Percentiles rank a stretch among this genome's conserved stretches.
Conservation (phyloP, 2,888 invertebrate species). For the Ophioninae sp. region DNA sequence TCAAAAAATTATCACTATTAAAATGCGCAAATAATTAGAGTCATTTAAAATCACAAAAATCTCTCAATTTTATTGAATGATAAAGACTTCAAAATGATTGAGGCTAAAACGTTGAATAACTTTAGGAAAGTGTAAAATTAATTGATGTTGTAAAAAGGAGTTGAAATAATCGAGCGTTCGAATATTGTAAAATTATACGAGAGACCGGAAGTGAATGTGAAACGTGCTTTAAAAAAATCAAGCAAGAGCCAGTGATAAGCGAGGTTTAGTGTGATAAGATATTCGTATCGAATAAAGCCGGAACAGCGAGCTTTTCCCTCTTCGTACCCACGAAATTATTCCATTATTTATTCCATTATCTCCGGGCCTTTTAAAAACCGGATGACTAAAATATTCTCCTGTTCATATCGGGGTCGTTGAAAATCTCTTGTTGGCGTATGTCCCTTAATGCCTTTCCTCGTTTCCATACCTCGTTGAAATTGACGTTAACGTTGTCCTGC, state of each 20-base stretch:
- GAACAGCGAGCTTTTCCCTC: constrained; percentile 14
- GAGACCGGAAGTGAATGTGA: not conserved
- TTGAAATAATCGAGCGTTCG: not conserved
- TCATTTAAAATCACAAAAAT: too few species aligned
- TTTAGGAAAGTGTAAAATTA: too few species aligned
- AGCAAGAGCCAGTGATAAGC: not conserved
- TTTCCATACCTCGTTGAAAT: constrained; percentile 36
- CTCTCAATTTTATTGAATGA: too few species aligned
- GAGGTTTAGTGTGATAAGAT: constrained; percentile 16
- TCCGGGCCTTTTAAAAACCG: constrained; percentile 16
- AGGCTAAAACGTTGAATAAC: too few species aligned
- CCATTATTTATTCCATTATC: constrained; percentile 44
- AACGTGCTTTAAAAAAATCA: not conserved
- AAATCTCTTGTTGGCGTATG: constrained; percentile 6
- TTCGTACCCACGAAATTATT: constrained; percentile 33
- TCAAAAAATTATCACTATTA: too few species aligned
- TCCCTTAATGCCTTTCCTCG: constrained; percentile 28
- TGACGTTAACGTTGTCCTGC: constrained; percentile 22
- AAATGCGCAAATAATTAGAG: too few species aligned
- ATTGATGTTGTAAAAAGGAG: not conserved
- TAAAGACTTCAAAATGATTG: too few species aligned
- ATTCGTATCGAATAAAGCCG: not conserved
- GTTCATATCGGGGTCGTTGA: constrained; percentile 20
- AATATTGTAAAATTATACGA: not conserved
- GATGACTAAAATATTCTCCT: constrained; percentile 37